These are phyloP conservation scores for Myodes glareolus DNA, from an alignment of 2,113 vertebrate genomes.

Conservation along the genomic window DNA sequence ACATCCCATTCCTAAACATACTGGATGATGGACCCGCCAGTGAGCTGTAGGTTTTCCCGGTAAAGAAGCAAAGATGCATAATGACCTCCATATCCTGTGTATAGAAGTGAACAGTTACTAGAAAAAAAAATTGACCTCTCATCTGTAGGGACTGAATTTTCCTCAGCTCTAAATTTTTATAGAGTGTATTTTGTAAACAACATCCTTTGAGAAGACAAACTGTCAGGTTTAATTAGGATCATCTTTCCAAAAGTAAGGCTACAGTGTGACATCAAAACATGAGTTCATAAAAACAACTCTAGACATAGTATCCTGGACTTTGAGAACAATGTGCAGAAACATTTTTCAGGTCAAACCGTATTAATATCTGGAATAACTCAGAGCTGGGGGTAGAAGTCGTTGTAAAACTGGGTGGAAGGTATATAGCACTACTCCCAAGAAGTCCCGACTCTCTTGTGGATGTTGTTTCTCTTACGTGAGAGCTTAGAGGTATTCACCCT, in stretches of 20 bases:
- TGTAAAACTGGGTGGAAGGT: not conserved
- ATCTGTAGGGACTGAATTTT: not conserved
- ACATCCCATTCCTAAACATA: accelerated
- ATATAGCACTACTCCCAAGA: not conserved
- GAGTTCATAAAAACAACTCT: not conserved
- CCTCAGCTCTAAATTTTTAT: not conserved
- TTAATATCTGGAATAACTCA: not conserved
- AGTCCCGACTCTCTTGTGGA: not conserved
- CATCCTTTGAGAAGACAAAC: not conserved
- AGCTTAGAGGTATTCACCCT: slow-evolving; percentile 40
- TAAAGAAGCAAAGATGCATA: not conserved
- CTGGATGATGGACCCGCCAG: not conserved
- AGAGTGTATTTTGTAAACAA: not conserved
- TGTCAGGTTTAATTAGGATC: not conserved
- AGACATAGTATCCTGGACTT: not conserved
- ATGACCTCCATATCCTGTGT: not conserved
- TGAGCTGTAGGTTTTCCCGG: not conserved
- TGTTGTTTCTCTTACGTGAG: not conserved
- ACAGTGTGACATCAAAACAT: not conserved
- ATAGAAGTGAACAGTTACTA: not conserved
- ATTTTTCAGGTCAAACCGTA: not conserved
- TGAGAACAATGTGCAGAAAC: not conserved
- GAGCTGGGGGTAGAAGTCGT: not conserved
- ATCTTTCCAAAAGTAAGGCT: not conserved
- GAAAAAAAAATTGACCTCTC: not conserved